Conservation (phyloP, 2,888 invertebrate genomes). For the Malthinus flaveolus region DNA sequence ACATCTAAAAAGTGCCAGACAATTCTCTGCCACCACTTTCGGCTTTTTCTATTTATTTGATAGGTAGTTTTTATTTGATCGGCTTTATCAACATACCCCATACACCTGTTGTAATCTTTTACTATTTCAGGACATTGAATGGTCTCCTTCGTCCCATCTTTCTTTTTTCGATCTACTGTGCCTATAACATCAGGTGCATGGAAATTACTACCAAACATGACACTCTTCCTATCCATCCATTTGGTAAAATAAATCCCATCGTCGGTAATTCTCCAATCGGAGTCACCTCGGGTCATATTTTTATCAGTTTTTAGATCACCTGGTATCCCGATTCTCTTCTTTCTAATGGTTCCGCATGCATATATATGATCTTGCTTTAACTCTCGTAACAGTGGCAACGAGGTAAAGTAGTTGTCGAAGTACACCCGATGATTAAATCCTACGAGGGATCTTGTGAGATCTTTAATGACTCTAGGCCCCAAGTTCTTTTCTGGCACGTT, state of each 20-base stretch:
- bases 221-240: constrained; percentile 33
- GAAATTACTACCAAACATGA: constrained; percentile 23
- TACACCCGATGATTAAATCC: constrained; percentile 23
- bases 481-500: constrained; percentile 38
- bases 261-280: constrained; percentile 32
- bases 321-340: too few species aligned
- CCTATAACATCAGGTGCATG: constrained; percentile 16
- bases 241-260: constrained; percentile 31
- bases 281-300: constrained; percentile 29
- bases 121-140: background rate
- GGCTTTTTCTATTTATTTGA: background rate
- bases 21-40: constrained; percentile 1
- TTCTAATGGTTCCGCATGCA: constrained; percentile 35
- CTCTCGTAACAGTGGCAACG: too few species aligned
- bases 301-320: constrained; percentile 13
- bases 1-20: background rate
- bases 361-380: constrained; percentile 31
- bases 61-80: background rate
- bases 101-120: background rate
- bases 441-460: constrained; percentile 10
- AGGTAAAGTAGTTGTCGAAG: constrained; percentile 38
- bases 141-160: background rate
- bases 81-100: background rate
- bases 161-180: background rate
- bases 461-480: constrained; percentile 10